These are phyloP conservation scores for Steromphala cineraria DNA, from an alignment of 2,888 invertebrate species.

Conservation along the genomic window DNA sequence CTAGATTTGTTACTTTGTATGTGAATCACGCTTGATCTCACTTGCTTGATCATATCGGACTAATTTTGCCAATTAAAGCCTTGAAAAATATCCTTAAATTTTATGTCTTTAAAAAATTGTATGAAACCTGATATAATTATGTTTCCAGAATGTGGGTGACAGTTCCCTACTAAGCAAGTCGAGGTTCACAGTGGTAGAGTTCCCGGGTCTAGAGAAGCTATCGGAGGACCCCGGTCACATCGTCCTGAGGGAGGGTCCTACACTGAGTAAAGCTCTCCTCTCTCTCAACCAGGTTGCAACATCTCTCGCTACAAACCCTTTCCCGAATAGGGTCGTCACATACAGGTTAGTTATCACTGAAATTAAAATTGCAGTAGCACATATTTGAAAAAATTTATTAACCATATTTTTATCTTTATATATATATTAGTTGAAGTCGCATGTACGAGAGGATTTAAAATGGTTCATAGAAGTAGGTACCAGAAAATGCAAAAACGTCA, in stretches of 20 bases:
- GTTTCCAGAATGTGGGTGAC: slow-evolving; percentile 58
- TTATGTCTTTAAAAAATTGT: neutral
- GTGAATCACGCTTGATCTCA: no score
- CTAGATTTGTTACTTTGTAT: no score
- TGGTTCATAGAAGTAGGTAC: no score
- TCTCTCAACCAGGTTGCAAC: slow-evolving; percentile 62
- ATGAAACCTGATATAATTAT: neutral
- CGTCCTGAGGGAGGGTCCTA: slow-evolving; percentile 63
- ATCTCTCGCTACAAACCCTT: slow-evolving; percentile 65
- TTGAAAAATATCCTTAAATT: no score
- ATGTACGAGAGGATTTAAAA: no score
- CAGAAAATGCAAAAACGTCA: no score
- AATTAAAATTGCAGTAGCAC: no score
- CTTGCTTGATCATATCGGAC: no score
- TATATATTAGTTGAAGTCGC: no score
- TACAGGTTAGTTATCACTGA: slow-evolving; percentile 61
- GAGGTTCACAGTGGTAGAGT: slow-evolving; percentile 67
- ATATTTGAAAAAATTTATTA: no score
- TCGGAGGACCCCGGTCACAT: slow-evolving; percentile 53
- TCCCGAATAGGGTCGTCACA: slow-evolving; percentile 68
- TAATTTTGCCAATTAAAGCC: no score
- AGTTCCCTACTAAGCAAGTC: slow-evolving; percentile 65
- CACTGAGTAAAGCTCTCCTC: slow-evolving; percentile 62
- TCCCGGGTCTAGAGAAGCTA: slow-evolving; percentile 70
- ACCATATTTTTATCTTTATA: no score